These are phyloP conservation scores for Hirtodrosophila cameraria DNA, from an alignment of 2,888 invertebrate species.

Conservation along the genomic window DNA sequence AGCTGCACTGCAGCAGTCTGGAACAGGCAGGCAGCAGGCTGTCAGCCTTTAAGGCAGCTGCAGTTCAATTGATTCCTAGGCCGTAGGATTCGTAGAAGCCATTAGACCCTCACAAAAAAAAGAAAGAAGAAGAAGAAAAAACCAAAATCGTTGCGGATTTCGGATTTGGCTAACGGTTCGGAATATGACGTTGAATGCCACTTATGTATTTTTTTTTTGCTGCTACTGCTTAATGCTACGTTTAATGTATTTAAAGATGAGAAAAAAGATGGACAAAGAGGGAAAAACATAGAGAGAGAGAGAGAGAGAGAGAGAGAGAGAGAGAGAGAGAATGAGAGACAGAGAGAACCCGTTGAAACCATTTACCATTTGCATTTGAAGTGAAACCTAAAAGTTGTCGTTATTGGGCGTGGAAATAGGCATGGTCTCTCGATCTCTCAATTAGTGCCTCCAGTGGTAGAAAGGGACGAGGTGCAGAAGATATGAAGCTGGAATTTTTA, in stretches of 20 bases:
- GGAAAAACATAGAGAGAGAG: background rate
- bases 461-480: background rate
- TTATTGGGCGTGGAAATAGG: slow-evolving; percentile 2
- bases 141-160: slow-evolving; percentile 33
- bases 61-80: slow-evolving; percentile 50
- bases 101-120: slow-evolving; percentile 23
- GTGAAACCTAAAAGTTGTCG: slow-evolving; percentile 48
- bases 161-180: slow-evolving; percentile 51
- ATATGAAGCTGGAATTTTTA: slow-evolving; percentile 5
- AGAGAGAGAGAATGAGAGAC: background rate
- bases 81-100: background rate
- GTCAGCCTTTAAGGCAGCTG: slow-evolving; percentile 47
- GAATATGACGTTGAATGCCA: slow-evolving; percentile 47
- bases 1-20: slow-evolving; percentile 22
- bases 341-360: slow-evolving; percentile 46
- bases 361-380: slow-evolving; percentile 59
- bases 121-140: slow-evolving; percentile 20
- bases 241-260: slow-evolving; percentile 61
- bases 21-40: slow-evolving; percentile 17
- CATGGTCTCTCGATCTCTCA: background rate
- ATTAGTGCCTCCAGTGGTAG: background rate
- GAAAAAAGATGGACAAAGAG: too few relatives aligned
- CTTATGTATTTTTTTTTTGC: slow-evolving; percentile 6
- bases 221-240: slow-evolving; percentile 16
- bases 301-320: background rate